A percentile compares a stretch with the other conserved stretches of the same genome.
These are phyloP conservation scores for Malurus cyaneus DNA, from an alignment of 2,113 vertebrate species.

Conservation along the genomic window DNA sequence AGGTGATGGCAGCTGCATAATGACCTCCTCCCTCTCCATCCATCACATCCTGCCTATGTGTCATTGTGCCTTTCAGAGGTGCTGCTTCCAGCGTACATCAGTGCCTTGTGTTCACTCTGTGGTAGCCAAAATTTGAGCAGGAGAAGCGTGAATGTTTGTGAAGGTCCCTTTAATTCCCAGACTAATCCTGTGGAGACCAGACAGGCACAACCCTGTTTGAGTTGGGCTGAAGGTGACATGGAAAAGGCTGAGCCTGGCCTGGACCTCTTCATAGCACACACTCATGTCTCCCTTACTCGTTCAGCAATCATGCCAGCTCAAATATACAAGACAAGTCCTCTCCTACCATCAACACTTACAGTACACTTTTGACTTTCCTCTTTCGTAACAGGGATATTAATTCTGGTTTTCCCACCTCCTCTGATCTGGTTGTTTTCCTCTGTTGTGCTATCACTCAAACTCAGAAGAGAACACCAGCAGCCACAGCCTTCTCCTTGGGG, in stretches of 20 bases:
- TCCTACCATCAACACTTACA: background rate
- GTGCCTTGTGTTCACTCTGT: background rate
- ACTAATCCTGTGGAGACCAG: background rate
- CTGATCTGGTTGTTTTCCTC: background rate
- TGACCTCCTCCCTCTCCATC: background rate
- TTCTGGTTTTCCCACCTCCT: background rate
- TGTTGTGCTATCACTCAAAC: background rate
- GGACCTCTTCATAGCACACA: rapidly evolving
- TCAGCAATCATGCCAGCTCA: background rate
- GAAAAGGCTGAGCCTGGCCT: background rate
- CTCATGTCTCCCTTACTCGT: background rate
- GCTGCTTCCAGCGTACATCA: background rate
- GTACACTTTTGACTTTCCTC: background rate
- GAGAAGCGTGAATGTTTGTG: rapidly evolving
- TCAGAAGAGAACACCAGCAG: background rate
- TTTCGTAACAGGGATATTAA: background rate
- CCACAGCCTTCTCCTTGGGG: background rate
- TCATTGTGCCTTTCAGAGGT: background rate
- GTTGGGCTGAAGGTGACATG: background rate
- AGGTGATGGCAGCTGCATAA: background rate
- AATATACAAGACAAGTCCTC: background rate
- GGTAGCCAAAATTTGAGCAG: background rate
- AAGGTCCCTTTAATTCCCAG: background rate
- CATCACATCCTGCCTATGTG: rapidly evolving
- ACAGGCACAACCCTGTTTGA: rapidly evolving